Evolutionary conservation across 2,888 invertebrate species (phyloP).

Genomic region (Ypsolopha sequella): DNA sequence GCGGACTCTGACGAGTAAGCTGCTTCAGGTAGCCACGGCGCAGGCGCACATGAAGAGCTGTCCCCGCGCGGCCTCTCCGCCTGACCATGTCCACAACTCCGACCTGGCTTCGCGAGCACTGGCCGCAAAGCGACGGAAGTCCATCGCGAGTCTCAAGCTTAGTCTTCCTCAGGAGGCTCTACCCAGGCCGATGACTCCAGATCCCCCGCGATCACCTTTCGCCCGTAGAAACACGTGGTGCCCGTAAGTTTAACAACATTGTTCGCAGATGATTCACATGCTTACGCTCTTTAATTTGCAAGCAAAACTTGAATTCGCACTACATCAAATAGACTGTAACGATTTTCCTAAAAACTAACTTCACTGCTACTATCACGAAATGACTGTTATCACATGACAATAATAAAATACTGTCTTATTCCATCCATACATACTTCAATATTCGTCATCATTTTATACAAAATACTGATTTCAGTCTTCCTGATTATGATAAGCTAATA

Average conservation of each 20-base stretch:
- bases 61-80: conserved; percentile 36
- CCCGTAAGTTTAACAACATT: conserved; percentile 44
- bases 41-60: conserved; percentile 63
- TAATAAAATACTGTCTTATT: no score
- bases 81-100: conserved; percentile 40
- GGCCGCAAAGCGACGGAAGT: conserved; percentile 60
- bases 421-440: no score
- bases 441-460: no score
- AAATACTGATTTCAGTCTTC: no score
- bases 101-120: conserved; percentile 56
- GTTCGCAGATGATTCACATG: no score
- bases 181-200: conserved; percentile 32
- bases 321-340: no score
- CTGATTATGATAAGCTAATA: no score
- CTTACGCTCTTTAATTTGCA: no score
- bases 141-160: conserved; percentile 53
- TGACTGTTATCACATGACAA: no score
- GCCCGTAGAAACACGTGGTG: conserved; percentile 67
- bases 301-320: no score
- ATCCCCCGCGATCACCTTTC: conserved; percentile 37
- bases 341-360: no score
- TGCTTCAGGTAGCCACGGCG: conserved; percentile 62
- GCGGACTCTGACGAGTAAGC: conserved; percentile 52
- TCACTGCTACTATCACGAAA: no score
- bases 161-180: conserved; percentile 41